phyloP scores from a whole-genome alignment of 1,140 invertebrate genomes.

The Caenorhabditis inopinata region DNA sequence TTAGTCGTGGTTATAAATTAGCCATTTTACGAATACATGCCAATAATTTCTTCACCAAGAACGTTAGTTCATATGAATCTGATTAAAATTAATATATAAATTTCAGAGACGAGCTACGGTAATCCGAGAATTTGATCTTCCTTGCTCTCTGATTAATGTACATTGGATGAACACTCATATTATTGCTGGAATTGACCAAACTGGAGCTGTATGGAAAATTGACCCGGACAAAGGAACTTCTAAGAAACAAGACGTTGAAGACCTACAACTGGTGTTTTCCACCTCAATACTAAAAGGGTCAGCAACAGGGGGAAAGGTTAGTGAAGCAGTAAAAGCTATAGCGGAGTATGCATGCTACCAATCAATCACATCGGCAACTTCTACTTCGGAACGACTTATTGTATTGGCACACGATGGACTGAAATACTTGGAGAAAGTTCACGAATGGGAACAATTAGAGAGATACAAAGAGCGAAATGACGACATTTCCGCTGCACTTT shows the following conservation, averaged over 20 bases:
- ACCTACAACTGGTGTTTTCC: constrained; percentile 74
- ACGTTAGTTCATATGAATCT: neutral
- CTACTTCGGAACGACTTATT: neutral
- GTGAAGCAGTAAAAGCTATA: constrained; percentile 73
- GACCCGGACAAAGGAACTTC: constrained; percentile 13
- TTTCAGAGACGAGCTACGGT: constrained; percentile 29
- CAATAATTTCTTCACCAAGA: constrained; percentile 19
- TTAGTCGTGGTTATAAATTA: constrained; percentile 22
- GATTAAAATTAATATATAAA: neutral
- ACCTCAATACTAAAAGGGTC: constrained; percentile 76
- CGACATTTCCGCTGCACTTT: neutral
- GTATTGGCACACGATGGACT: constrained; percentile 34
- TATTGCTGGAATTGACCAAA: neutral
- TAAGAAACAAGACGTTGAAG: constrained; percentile 71
- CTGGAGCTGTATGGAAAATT: constrained; percentile 16
- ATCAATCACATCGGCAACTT: constrained; percentile 80
- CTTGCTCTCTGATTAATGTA: neutral
- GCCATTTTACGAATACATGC: constrained; percentile 16
- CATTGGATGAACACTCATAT: constrained; percentile 25
- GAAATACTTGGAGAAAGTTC: neutral
- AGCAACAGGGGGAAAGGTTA: constrained; percentile 77
- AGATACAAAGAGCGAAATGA: constrained; percentile 42
- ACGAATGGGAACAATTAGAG: constrained; percentile 74
- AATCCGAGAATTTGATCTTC: neutral
- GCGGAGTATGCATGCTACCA: constrained; percentile 87